Evolutionary conservation across 2,113 vertebrate species (phyloP), one percentile per base, ranked within the genome.

Genomic region (Aspiorhynchus laticeps): DNA sequence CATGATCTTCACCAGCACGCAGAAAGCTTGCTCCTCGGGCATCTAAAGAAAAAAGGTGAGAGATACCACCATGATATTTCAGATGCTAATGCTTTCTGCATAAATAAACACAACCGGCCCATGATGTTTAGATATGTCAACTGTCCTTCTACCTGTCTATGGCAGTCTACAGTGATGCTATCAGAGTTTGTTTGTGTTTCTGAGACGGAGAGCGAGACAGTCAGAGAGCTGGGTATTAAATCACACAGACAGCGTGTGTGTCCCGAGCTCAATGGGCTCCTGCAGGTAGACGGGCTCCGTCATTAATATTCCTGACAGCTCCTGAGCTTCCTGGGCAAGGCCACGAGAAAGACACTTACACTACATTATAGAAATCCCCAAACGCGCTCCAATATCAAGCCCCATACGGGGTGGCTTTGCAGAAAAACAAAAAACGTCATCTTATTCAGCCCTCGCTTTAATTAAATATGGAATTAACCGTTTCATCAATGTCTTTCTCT

Each of bases 11-110:
- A 99, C 98, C 93, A 99, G 91, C 3, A 99, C 97, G 90, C 97
- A 98, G 91, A 99, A 99, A 1, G 98, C 98, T 93, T 99, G 98
- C 80, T 99, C 98, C 91, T 99, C 98, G 0, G 98, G 98, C 98
- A 99, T 99, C 98, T 99, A 92, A 80, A 92, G 79, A 80, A 26
- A 86, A 67, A 88, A 26, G 67, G 10, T 31, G 2, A 63, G 24
- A 53, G 24, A 51, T 6, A 12, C 28, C 65, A 1, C 5, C 65
- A 67, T 19, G 9, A 71, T 24, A 73, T 74, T 74, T 38, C 36
- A 24, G 19, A 74, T n/a, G 71, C 71, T 41, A 77, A 28, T 28
- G 24, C 12, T 28, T 81, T 31, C n/a, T 33, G 15, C 11, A 51
- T 17, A 2, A 77, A 43, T 75, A 14, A 48, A 28, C 74, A 46